phyloP scores from a whole-genome alignment of 2,797 vertebrate species.

The Phoeniculus purpureus region DNA sequence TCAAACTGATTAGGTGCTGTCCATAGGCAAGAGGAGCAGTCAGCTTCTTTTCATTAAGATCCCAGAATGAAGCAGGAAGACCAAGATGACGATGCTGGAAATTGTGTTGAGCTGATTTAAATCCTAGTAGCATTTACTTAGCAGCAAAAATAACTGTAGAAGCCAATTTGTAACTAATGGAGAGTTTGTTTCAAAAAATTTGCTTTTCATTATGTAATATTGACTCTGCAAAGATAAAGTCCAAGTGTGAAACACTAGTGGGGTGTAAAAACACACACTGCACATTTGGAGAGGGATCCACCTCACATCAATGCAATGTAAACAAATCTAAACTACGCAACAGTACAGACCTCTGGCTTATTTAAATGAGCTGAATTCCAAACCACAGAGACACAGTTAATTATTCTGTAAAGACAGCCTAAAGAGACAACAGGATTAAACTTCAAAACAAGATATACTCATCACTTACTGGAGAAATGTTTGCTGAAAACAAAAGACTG shows the following conservation, averaged over 20 bases:
- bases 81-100: conserved; percentile 7
- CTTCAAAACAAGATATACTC: neutral
- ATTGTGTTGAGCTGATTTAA: conserved; percentile 6
- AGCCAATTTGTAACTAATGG: conserved; percentile 4
- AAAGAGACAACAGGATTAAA: neutral
- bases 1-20: neutral
- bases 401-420: neutral
- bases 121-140: neutral
- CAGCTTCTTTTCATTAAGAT: conserved; percentile 20
- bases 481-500: neutral
- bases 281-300: neutral
- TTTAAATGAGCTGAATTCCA: neutral
- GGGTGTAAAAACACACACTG: neutral
- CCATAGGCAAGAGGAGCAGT: neutral
- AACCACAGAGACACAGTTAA: neutral
- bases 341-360: neutral
- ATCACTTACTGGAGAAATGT: neutral
- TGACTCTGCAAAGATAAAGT: neutral
- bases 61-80: neutral
- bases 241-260: neutral
- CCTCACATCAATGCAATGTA: neutral
- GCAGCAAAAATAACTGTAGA: neutral
- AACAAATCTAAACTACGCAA: neutral
- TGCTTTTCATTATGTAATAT: neutral
- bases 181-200: conserved; percentile 23